These are phyloP conservation scores for Mythimna impura DNA, from an alignment of 2,888 invertebrate genomes.

Conservation along the genomic window DNA sequence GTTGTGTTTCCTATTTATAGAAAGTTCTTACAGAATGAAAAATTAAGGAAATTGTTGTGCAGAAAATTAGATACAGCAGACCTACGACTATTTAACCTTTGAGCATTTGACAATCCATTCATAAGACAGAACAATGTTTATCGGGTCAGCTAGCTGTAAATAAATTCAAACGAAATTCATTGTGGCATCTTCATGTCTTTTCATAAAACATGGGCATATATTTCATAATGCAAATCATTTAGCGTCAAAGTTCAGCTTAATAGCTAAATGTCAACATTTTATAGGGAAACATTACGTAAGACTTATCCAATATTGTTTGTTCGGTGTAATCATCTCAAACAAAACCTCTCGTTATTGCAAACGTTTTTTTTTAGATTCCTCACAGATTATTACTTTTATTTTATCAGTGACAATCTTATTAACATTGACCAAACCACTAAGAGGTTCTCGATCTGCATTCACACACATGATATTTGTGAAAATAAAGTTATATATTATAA, in stretches of 20 bases:
- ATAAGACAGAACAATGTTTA: no score
- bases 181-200: background rate
- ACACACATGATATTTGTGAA: background rate
- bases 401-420: background rate
- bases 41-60: no score
- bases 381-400: conserved; percentile 16
- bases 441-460: background rate
- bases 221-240: background rate
- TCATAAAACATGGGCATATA: background rate
- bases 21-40: no score
- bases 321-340: background rate
- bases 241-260: conserved; percentile 20
- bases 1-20: no score
- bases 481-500: background rate
- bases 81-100: no score
- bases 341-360: background rate
- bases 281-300: conserved; percentile 10
- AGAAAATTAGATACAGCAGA: no score
- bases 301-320: conserved; percentile 22
- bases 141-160: no score
- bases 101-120: no score
- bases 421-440: conserved; percentile 1
- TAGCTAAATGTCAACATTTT: conserved; percentile 31
- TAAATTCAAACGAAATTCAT: background rate
- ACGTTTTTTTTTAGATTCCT: conserved; percentile 16